A percentile compares a stretch with the other conserved stretches of the same genome.
Evolutionary conservation across 1,140 invertebrate genomes (phyloP).

Genomic region (Dryas iulia): DNA sequence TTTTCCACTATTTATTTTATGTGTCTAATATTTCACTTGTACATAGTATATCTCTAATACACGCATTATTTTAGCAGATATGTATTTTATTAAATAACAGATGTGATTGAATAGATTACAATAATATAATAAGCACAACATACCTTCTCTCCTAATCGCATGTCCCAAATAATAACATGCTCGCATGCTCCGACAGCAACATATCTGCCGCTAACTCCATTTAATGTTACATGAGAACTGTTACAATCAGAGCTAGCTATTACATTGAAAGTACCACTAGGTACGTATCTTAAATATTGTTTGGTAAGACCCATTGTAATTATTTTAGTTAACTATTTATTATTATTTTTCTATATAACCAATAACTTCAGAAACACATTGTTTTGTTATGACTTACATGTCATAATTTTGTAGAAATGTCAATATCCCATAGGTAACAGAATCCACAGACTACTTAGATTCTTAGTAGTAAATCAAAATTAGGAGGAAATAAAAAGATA

Average conservation of each 20-base stretch:
- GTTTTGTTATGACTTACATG: slow-evolving; percentile 41
- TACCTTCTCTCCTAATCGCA: slow-evolving; percentile 94
- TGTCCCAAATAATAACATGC: slow-evolving; percentile 96
- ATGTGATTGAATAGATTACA: neutral
- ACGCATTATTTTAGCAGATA: neutral
- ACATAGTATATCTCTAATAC: no score
- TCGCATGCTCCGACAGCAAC: slow-evolving; percentile 95
- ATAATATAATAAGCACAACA: no score
- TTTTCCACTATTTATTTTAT: no score
- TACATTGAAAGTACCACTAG: slow-evolving; percentile 91
- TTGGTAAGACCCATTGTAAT: slow-evolving; percentile 95
- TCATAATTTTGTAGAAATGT: neutral
- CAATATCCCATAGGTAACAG: neutral
- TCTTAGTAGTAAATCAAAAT: no score
- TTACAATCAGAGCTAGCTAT: slow-evolving; percentile 91
- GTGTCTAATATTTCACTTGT: no score
- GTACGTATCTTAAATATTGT: slow-evolving; percentile 95
- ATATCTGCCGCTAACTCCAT: slow-evolving; percentile 89
- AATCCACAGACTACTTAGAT: no score
- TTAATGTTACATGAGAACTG: slow-evolving; percentile 87
- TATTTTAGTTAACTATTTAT: neutral
- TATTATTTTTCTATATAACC: slow-evolving; percentile 5
- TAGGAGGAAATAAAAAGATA: no score
- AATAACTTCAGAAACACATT: slow-evolving; percentile 24
- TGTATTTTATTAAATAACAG: neutral